Evolutionary conservation across 1,140 invertebrate genomes (phyloP), one percentile per base, ranked within the genome.

Genomic region (Batillaria attramentaria): DNA sequence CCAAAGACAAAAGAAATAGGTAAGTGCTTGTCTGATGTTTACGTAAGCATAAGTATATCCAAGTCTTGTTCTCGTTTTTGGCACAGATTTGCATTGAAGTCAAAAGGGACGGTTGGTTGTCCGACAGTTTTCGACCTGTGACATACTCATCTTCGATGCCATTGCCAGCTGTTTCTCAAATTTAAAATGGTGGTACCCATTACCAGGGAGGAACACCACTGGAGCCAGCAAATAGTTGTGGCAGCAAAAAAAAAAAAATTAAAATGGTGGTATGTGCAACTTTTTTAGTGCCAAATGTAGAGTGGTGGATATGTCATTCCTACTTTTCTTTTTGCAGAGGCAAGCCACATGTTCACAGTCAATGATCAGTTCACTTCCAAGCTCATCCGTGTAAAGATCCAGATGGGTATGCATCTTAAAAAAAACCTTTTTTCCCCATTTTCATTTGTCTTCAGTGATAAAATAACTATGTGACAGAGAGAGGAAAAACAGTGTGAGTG

Each of bases 331-430:
- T 73, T 90, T 91, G 76, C 86, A 93, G 97, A 98, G 91, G 94
- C 96, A 20, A 93, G 93, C 41, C 96, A 99, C 91, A 94, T 95
- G 85, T 99, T 99, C 90, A 95, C 94, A 87, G 97, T 99, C 4
- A 99, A 99, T 92, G 98, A 99, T 90, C 95, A 96, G 80, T 99
- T 99, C 92, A 96, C 96, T 43, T 99, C 98, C 43, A 99, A 99
- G 93, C 93, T 99, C 82, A 96, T 98, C 91, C 95, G 97, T 94
- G 93, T 94, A 13, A 93, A 93, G 87, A 93, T 94, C 79, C 93
- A 93, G 84, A 92, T 92, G 84, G 97, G 91, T 92, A 86, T 85
- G 72, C n/a, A 2, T n/a, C n/a, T n/a, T n/a, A n/a, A n/a, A n/a
- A 16, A 16, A 54, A 54, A 54, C n/a, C n/a, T 54, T 13, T 54